Evolutionary conservation across 2,888 invertebrate genomes (phyloP), one percentile per base, ranked within the genome.

Genomic region (Epistrophe grossulariae): DNA sequence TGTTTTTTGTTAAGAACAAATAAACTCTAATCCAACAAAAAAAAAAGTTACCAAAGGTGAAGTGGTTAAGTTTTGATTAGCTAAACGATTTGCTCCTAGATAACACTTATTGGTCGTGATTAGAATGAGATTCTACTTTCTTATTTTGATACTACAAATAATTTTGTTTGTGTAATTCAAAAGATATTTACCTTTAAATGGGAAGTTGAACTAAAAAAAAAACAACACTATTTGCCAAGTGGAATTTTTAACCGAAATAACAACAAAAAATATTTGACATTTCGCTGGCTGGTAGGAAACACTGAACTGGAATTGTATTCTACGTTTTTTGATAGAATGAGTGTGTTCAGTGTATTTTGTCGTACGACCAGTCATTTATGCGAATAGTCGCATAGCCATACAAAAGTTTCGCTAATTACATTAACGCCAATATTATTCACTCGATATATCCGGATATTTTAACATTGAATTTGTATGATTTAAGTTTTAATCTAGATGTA

Each of bases 261-360:
- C 62, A 84, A 84, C 79, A 84, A 79, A 70, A 62, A 74, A 48
- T n/a, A 11, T n/a, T 50, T 84, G 84, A 84, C 84, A 84, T 55
- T 28, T 71, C 17, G 40, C 68, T 73, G 83, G 55, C 52, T 68
- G 73, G 52, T 40, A 2, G 19, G 11, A 43, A 4, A 28, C 73
- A 79, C 38, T 73, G 83, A 71, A 72, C 52, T 72, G 59, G 40
- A 57, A n/a, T n/a, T 38, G 2, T n/a, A 11, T 64, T 43, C 64
- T 60, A 66, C 48, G 7, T 73, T 79, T 38, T 28, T 45, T 70
- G 3, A 45, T 66, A 35, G 17, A 28, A 43, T 79, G 71, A 28
- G 35, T 52, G 84, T 5, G 45, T 72, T 66, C 76, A 84, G 17
- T 17, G 5, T 43, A 40, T 38, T 24, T 24, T 31, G 31, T 5